Evolutionary conservation across 2,113 vertebrate genomes (phyloP).

Genomic region (Sciurus niger): DNA sequence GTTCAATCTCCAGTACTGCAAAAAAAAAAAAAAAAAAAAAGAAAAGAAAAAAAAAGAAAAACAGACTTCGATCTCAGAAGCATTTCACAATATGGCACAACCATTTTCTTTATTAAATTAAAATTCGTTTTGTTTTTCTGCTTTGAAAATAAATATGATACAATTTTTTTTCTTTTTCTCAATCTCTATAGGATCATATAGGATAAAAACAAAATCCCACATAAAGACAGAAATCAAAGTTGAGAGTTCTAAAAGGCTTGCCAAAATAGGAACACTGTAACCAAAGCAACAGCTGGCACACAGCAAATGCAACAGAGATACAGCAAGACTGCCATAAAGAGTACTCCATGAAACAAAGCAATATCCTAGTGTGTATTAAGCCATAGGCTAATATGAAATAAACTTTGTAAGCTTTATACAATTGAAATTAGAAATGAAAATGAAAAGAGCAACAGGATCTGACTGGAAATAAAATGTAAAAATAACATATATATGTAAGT

Average conservation of each 20-base stretch:
- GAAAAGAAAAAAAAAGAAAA: neutral
- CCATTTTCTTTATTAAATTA: constrained; percentile 53
- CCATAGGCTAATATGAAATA: constrained; percentile 67
- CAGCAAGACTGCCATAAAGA: constrained; percentile 82
- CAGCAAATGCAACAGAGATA: constrained; percentile 84
- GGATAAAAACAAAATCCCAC: constrained; percentile 50
- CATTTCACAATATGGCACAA: constrained; percentile 31
- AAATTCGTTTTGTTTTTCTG: constrained; percentile 44
- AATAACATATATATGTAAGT: constrained; percentile 24
- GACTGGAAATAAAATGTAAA: constrained; percentile 45
- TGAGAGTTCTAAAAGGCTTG: constrained; percentile 85
- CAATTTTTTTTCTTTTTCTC: constrained; percentile 22
- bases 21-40: neutral
- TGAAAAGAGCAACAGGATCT: constrained; percentile 48
- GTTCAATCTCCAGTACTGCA: too few species aligned
- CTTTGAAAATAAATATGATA: constrained; percentile 51
- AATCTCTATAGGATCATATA: constrained; percentile 23
- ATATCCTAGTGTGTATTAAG: constrained; percentile 75
- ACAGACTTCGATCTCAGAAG: neutral
- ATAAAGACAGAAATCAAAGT: constrained; percentile 80
- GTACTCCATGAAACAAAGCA: constrained; percentile 80
- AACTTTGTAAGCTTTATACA: constrained; percentile 38
- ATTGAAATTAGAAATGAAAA: constrained; percentile 59
- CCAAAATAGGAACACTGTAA: constrained; percentile 86
- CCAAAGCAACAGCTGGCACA: constrained; percentile 87